Percentiles rank a stretch among this genome's conserved stretches.
Evolutionary conservation across 2,888 invertebrate species (phyloP).

Genomic region (Plutella xylostella): DNA sequence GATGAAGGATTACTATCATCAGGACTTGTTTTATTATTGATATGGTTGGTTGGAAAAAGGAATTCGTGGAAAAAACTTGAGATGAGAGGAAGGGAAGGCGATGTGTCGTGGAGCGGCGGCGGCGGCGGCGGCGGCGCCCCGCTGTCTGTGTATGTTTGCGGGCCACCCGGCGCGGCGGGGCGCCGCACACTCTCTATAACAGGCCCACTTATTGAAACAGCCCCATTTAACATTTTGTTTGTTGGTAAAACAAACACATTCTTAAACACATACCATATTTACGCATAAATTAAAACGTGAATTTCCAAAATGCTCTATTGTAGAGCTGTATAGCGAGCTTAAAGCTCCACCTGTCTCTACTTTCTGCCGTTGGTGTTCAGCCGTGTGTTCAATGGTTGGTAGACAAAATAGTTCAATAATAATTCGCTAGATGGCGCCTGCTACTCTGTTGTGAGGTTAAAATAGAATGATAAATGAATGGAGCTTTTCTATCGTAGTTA

Average conservation of each 20-base stretch:
- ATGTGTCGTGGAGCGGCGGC: slow-evolving; percentile 59
- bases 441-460: no score
- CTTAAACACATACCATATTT: background rate
- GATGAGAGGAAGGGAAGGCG: slow-evolving; percentile 58
- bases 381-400: background rate
- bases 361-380: no score
- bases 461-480: no score
- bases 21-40: slow-evolving; percentile 61
- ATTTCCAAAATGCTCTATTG: background rate
- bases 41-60: slow-evolving; percentile 55
- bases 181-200: slow-evolving; percentile 25
- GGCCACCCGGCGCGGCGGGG: slow-evolving; percentile 35
- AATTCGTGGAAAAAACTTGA: slow-evolving; percentile 53
- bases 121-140: slow-evolving; percentile 55
- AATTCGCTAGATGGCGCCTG: background rate
- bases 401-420: background rate
- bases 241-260: slow-evolving; percentile 52
- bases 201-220: slow-evolving; percentile 57
- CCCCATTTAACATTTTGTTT: slow-evolving; percentile 57
- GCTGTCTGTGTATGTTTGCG: slow-evolving; percentile 68
- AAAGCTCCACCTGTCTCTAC: background rate
- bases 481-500: no score
- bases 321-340: background rate
- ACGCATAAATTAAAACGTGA: background rate
- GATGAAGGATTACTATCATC: slow-evolving; percentile 69